These are phyloP conservation scores for Neuroscelio doddi DNA, from an alignment of 2,888 invertebrate genomes.

Conservation along the genomic window DNA sequence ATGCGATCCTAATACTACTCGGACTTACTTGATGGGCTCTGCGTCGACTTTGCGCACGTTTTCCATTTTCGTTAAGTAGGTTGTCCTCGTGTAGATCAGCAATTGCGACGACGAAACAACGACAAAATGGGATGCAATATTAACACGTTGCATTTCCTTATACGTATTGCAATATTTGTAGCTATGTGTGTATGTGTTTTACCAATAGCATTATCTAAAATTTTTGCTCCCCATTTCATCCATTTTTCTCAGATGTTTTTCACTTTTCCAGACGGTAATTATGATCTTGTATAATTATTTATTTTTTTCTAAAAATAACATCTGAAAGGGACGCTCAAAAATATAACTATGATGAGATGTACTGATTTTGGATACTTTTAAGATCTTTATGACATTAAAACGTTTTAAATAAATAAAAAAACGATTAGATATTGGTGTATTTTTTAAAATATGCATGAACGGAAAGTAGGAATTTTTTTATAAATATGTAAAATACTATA, in stretches of 20 bases:
- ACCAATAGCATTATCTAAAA: slow-evolving; percentile 7
- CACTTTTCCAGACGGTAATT: background rate
- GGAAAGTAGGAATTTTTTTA: too few relatives aligned
- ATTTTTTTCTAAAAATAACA: too few relatives aligned
- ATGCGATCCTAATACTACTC: slow-evolving; percentile 27
- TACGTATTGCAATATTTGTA: slow-evolving; percentile 16
- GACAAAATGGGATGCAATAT: slow-evolving; percentile 22
- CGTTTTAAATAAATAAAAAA: too few relatives aligned
- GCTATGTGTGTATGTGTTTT: slow-evolving; percentile 14
- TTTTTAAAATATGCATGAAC: background rate
- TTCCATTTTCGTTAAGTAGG: slow-evolving; percentile 53
- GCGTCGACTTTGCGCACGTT: slow-evolving; percentile 18
- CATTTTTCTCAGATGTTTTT: too few relatives aligned
- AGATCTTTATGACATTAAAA: too few relatives aligned
- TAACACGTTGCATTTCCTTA: slow-evolving; percentile 16
- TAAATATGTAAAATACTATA: too few relatives aligned
- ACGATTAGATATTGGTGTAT: background rate
- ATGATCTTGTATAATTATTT: too few relatives aligned
- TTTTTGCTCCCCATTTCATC: background rate
- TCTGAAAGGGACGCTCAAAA: too few relatives aligned
- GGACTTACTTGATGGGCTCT: slow-evolving; percentile 27
- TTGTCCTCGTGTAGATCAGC: slow-evolving; percentile 34
- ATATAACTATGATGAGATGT: too few relatives aligned
- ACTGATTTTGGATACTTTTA: too few relatives aligned
- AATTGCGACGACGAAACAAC: slow-evolving; percentile 33